A percentile compares a stretch with the other conserved stretches of the same genome.
Evolutionary conservation across 1,140 invertebrate genomes (phyloP).

Genomic region (Magallana ariakensis): DNA sequence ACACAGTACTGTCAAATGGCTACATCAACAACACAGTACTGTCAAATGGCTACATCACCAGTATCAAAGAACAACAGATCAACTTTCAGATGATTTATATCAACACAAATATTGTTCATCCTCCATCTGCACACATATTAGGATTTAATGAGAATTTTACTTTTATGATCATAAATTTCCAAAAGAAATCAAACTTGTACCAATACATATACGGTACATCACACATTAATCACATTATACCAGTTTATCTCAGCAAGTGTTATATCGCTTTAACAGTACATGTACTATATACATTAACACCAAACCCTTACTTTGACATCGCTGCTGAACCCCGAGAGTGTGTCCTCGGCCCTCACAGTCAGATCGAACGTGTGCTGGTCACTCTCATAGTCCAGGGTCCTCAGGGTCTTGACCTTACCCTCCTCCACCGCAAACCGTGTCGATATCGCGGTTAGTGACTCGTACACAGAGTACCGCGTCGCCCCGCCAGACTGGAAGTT

Average conservation of each 20-base stretch:
- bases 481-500: conserved; percentile 47
- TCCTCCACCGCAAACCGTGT: conserved; percentile 33
- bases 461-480: conserved; percentile 37
- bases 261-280: no score
- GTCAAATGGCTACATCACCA: no score
- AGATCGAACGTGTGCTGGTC: conserved; percentile 15
- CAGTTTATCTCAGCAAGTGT: background rate
- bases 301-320: conserved; percentile 14
- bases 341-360: conserved; percentile 34
- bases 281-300: background rate
- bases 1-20: background rate
- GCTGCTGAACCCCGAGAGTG: background rate
- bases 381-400: conserved; percentile 42
- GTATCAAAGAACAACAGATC: no score
- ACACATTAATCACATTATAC: no score
- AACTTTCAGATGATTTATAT: no score
- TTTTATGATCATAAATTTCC: no score
- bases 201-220: no score
- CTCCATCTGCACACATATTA: no score
- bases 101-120: no score
- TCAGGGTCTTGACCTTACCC: conserved; percentile 14
- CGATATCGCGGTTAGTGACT: background rate
- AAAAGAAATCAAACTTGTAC: no score
- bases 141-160: no score
- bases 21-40: background rate